Conservation (phyloP, 2,113 vertebrate species). For the Anarrhichthys ocellatus region DNA sequence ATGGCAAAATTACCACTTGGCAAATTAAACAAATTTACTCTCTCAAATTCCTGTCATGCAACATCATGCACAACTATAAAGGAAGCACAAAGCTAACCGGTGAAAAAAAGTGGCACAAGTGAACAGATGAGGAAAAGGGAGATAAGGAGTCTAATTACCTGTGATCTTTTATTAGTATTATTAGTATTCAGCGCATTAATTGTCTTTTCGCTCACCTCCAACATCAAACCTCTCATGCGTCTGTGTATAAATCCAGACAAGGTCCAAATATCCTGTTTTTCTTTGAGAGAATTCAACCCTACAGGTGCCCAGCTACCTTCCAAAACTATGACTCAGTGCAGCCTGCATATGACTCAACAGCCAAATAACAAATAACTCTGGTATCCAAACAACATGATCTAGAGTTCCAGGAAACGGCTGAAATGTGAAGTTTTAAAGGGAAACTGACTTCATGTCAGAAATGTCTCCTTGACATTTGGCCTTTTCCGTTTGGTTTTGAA, state of each 20-base stretch:
- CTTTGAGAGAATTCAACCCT: conserved; percentile 15
- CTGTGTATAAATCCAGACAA: neutral
- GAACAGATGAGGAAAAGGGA: neutral
- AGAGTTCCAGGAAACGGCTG: conserved; percentile 48
- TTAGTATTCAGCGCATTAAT: neutral
- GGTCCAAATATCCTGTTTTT: conserved; percentile 9
- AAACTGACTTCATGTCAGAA: conserved; percentile 7
- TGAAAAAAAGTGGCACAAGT: neutral
- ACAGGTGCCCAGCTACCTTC: conserved; percentile 46
- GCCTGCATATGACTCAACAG: neutral
- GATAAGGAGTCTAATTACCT: neutral
- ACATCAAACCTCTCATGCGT: neutral
- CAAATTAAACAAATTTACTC: neutral
- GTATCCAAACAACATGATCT: conserved; percentile 47
- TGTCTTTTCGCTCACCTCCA: neutral
- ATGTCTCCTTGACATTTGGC: neutral
- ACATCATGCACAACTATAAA: conserved; percentile 12
- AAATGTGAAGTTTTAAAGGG: conserved; percentile 18
- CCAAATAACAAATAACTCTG: conserved; percentile 39
- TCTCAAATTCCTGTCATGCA: conserved; percentile 15
- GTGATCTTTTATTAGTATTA: conserved; percentile 1
- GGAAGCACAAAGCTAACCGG: neutral
- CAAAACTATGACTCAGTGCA: conserved; percentile 37
- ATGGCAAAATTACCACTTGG: neutral
- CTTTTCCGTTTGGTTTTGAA: conserved; percentile 28